Percentiles rank a stretch among this genome's conserved stretches.
Conservation (phyloP, 2,113 vertebrate genomes). For the Erinaceus europaeus region DNA sequence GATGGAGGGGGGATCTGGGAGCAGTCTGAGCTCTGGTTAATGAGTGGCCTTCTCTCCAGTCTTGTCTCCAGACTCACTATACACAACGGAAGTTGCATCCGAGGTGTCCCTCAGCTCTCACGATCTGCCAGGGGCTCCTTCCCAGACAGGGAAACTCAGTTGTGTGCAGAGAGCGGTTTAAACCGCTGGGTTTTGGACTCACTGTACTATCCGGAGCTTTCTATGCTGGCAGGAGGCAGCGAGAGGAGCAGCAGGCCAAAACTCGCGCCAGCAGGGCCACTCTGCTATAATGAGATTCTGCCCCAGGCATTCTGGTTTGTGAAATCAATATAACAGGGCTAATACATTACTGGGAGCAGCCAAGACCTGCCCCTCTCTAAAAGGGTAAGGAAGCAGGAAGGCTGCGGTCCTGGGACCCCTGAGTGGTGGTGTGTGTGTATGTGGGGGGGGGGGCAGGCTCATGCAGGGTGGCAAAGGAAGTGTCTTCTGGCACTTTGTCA, state of each 20-base stretch:
- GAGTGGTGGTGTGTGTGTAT: not conserved
- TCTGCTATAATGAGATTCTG: slow-evolving; percentile 60
- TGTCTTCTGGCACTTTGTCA: not conserved
- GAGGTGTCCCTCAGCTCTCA: not conserved
- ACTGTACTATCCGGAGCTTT: slow-evolving; percentile 26
- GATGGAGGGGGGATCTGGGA: not conserved
- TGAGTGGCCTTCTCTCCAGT: not conserved
- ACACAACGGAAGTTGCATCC: not conserved
- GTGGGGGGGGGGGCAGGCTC: not conserved
- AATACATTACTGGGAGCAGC: slow-evolving; percentile 8
- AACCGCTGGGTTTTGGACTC: not conserved
- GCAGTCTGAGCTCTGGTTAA: not conserved
- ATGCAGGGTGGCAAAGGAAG: not conserved
- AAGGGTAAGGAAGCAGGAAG: not conserved
- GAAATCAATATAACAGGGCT: slow-evolving; percentile 57
- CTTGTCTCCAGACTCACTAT: not conserved
- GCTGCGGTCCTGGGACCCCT: not conserved
- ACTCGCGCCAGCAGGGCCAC: slow-evolving; percentile 30
- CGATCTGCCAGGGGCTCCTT: not conserved
- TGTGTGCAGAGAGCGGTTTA: not conserved
- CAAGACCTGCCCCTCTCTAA: not conserved
- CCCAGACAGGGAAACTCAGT: not conserved
- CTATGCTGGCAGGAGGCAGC: slow-evolving; percentile 39
- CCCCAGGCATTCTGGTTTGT: slow-evolving; percentile 55
- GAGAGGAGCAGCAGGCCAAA: slow-evolving; percentile 28